Base-by-base conservation (phyloP, 2,888 invertebrate genomes). In the Agonopterix subpropinquella region DNA sequence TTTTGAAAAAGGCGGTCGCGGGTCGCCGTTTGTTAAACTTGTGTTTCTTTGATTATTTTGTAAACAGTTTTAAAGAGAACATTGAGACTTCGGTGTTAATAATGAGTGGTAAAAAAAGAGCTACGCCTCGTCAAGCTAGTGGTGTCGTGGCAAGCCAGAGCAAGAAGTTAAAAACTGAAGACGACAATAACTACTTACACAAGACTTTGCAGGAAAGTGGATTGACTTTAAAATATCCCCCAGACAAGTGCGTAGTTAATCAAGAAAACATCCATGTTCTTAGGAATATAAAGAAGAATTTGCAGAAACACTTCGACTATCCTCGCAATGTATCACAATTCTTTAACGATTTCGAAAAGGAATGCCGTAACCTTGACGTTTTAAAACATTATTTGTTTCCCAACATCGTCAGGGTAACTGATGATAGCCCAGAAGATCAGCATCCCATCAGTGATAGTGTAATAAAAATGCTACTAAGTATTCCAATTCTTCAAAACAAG, bases 381-480 rank as follows among this genome's bases (percentile, higher is more conserved):
- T 70, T 77, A 18, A 70, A 67, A 55, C 77, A 85, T 46, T 86
- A 80, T 54, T 59, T 89, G 45, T 83, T 74, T 56, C 83, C 82
- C 13, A 88, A 86, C 55, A 77, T 88, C 42, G 64, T 80, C 0
- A 68, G 72, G 48, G 52, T 66, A 44, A 57, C 67, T 28, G 74
- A 67, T 15, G 82, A 85, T 15, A 67, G 58, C 47, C 50, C 54
- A 18, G 75, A 75, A 36, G 80, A 79, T 45, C 11, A 8, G 11
- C 64, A 67, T 62, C 52, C 76, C 53, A 51, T 86, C 48, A 90
- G 85, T 62, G 91, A 92, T 53, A 91, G 91, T 68, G 80, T 93
- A 52, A 82, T 91, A 42, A 91, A 92, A 67, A 89, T 93, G 61
- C 80, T 94, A 44, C 72, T 94, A 2, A 90, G 89, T 76, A 81